phyloP scores from a whole-genome alignment of 2,797 vertebrate species.

The Onychomys torridus region DNA sequence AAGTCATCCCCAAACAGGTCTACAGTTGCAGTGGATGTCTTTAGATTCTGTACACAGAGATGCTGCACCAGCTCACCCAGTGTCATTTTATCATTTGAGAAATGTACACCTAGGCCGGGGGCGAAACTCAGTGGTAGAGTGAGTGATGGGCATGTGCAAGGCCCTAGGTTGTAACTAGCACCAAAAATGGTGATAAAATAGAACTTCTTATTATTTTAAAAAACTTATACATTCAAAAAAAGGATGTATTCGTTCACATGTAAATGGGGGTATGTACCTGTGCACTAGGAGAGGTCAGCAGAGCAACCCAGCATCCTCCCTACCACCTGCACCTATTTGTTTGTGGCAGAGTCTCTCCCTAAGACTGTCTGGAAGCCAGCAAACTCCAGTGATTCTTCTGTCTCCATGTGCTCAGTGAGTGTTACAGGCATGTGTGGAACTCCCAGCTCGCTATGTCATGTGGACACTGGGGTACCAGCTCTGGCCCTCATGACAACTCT shows the following conservation, averaged over 20 bases:
- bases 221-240: background rate
- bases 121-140: background rate
- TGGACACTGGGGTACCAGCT: background rate
- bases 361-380: background rate
- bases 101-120: background rate
- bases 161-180: background rate
- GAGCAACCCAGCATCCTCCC: background rate
- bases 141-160: background rate
- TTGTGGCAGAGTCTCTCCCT: background rate
- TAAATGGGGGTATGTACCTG: background rate
- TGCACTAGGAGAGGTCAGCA: background rate
- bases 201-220: background rate
- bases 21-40: background rate
- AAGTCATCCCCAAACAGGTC: background rate
- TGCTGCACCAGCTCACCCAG: background rate
- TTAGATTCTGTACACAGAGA: background rate
- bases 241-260: background rate
- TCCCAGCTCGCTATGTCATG: accelerated
- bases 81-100: background rate
- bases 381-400: background rate
- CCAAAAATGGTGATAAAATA: background rate
- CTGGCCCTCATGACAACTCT: background rate
- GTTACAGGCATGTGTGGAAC: background rate
- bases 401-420: background rate
- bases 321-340: background rate